Evolutionary conservation across 2,113 vertebrate genomes (phyloP).

Genomic region (Saguinus midas): DNA sequence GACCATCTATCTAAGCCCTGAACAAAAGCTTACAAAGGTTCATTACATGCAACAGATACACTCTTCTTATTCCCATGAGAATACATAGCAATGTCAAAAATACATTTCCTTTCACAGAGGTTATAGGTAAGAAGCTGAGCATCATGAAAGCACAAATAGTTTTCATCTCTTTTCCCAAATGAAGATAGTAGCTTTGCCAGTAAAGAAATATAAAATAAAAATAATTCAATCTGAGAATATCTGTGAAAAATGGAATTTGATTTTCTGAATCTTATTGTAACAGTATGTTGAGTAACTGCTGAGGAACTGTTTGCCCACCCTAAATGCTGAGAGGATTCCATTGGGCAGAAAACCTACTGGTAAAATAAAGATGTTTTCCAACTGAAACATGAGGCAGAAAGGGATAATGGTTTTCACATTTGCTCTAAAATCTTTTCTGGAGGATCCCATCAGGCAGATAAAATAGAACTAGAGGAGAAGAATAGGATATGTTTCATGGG

Average conservation of each 20-base stretch:
- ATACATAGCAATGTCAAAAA: conserved; percentile 13
- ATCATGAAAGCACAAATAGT: not conserved
- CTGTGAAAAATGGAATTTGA: conserved; percentile 4
- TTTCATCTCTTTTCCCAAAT: conserved; percentile 38
- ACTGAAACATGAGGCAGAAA: not conserved
- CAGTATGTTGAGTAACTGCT: not conserved
- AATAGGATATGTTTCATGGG: not conserved
- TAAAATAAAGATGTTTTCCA: not conserved
- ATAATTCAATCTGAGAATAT: not conserved
- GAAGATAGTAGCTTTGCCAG: not conserved
- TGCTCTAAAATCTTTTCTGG: not conserved
- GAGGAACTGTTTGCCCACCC: not conserved
- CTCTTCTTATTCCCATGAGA: not conserved
- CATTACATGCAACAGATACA: not conserved
- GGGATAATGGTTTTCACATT: not conserved
- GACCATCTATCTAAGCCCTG: not conserved
- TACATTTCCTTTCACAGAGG: not conserved
- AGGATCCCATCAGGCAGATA: not conserved
- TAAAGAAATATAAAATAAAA: not conserved
- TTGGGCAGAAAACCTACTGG: not conserved
- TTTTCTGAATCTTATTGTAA: not conserved
- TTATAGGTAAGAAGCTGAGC: not conserved
- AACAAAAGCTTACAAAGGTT: conserved; percentile 15
- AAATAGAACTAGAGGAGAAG: not conserved
- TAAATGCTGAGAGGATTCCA: not conserved